These are phyloP conservation scores for Anisognathus igniventris DNA, from an alignment of 2,797 vertebrate genomes.

Conservation along the genomic window DNA sequence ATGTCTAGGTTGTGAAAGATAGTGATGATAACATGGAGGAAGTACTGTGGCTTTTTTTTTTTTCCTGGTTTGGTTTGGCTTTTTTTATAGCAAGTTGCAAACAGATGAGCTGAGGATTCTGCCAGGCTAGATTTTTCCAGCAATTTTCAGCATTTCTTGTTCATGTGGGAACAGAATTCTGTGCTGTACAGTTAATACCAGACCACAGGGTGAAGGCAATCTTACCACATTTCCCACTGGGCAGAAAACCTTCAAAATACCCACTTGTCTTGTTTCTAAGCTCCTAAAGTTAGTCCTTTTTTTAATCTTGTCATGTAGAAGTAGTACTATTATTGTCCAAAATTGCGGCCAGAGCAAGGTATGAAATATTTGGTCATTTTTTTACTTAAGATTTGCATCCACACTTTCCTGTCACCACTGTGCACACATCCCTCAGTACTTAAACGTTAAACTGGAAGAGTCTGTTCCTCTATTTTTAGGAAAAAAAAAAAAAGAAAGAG, in stretches of 20 bases:
- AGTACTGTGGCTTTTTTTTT: not conserved
- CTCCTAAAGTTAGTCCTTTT: not conserved
- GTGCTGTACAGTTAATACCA: not conserved
- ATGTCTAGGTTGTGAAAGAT: not conserved
- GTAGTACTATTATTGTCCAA: not conserved
- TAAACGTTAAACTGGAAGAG: not conserved
- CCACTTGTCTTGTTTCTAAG: not conserved
- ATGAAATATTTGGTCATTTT: not conserved
- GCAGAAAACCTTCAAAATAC: not conserved
- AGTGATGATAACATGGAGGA: not conserved
- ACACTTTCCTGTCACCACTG: fast-evolving
- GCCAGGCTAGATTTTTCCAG: not conserved
- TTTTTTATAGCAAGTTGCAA: not conserved
- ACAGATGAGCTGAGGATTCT: not conserved
- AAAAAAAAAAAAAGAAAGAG: not conserved
- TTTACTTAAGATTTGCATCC: not conserved
- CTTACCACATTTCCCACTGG: not conserved
- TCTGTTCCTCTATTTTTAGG: not conserved
- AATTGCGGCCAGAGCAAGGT: not conserved
- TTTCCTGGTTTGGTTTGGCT: not conserved
- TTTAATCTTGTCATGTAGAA: not conserved
- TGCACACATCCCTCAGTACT: not conserved
- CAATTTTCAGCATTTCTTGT: not conserved
- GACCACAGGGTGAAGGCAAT: not conserved
- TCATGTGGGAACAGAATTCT: not conserved